Percentiles rank a stretch among this genome's conserved stretches.
Conservation (phyloP, 2,888 invertebrate species). For the Brachypalpus laphriformis region DNA sequence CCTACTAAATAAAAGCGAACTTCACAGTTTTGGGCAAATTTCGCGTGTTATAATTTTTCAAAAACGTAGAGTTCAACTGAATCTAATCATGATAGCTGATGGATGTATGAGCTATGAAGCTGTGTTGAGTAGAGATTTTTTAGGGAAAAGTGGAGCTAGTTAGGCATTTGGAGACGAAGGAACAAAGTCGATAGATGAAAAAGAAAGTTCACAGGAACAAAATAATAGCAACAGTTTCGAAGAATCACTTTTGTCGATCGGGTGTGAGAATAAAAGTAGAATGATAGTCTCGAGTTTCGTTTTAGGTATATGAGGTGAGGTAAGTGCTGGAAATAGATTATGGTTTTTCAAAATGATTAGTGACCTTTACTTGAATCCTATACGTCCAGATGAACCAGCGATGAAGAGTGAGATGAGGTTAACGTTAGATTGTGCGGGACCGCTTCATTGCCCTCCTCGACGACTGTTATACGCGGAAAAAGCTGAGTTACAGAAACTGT, state of each 20-base stretch:
- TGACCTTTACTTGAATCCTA: background rate
- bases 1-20: background rate
- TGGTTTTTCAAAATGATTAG: background rate
- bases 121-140: background rate
- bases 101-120: no score
- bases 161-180: background rate
- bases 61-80: no score
- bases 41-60: no score
- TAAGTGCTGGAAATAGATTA: background rate
- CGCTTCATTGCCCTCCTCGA: conserved; percentile 28
- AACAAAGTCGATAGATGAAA: background rate
- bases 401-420: conserved; percentile 24
- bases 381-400: background rate
- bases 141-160: background rate
- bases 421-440: conserved; percentile 10
- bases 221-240: background rate
- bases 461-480: conserved; percentile 33
- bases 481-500: conserved; percentile 5
- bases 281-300: background rate
- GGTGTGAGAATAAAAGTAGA: background rate
- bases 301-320: background rate
- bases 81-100: no score
- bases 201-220: background rate
- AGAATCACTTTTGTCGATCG: background rate
- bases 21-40: no score